Conservation (phyloP, 2,113 vertebrate genomes). For the Bothrops jararaca region DNA sequence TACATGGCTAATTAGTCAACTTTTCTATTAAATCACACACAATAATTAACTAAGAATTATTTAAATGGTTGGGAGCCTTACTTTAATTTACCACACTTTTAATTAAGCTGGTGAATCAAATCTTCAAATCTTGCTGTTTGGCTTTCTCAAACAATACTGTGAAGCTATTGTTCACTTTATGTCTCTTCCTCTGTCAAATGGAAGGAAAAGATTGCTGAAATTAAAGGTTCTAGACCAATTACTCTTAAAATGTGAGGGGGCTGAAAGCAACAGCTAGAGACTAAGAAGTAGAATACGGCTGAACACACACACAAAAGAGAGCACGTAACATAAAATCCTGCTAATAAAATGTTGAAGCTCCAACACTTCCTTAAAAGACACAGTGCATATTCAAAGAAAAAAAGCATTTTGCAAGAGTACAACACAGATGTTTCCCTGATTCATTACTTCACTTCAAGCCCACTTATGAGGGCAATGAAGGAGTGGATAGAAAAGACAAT, state of each 20-base stretch:
- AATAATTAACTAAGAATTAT: not conserved
- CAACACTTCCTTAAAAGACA: not conserved
- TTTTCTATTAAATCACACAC: not conserved
- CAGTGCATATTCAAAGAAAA: not conserved
- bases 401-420: not conserved
- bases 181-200: not conserved
- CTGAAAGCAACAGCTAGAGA: not conserved
- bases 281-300: not conserved
- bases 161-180: not conserved
- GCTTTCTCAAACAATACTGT: not conserved
- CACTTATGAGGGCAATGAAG: constrained; percentile 65
- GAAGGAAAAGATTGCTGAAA: not conserved
- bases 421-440: constrained; percentile 34
- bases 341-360: not conserved
- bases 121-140: not conserved
- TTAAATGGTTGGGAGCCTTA: not conserved
- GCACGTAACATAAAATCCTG: not conserved
- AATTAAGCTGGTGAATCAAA: not conserved
- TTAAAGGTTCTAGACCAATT: not conserved
- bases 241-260: not conserved
- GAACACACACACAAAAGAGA: not conserved
- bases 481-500: constrained; percentile 59
- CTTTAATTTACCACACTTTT: not conserved
- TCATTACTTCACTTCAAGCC: constrained; percentile 64
- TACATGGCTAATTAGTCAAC: not conserved